These are phyloP conservation scores for Drosophila erecta DNA, from an alignment of 1,140 invertebrate species.

Conservation along the genomic window DNA sequence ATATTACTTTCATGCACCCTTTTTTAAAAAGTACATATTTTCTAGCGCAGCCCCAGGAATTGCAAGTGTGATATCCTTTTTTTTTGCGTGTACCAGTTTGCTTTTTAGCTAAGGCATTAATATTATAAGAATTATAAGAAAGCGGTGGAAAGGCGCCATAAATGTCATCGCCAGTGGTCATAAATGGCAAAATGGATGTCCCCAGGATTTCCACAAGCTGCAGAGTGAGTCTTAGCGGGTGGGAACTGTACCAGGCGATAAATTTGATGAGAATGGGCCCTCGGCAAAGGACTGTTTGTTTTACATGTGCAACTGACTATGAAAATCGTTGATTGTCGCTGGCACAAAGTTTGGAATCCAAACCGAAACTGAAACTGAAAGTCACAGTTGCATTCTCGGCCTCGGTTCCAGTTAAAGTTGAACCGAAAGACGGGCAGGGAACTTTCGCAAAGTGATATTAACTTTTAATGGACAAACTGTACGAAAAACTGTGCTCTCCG, in stretches of 20 bases:
- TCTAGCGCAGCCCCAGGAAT: no score
- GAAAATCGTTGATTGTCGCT: slow-evolving; percentile 80
- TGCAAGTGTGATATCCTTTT: background rate
- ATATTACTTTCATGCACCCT: no score
- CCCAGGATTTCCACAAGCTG: background rate
- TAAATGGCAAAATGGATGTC: slow-evolving; percentile 68
- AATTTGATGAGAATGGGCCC: slow-evolving; percentile 54
- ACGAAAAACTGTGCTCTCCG: slow-evolving; percentile 61
- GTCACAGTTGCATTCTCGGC: slow-evolving; percentile 51
- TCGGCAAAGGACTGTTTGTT: slow-evolving; percentile 70
- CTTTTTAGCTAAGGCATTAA: slow-evolving; percentile 51
- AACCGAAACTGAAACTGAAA: slow-evolving; percentile 65
- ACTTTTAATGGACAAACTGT: slow-evolving; percentile 83
- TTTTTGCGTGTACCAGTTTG: slow-evolving; percentile 12
- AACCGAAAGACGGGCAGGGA: slow-evolving; percentile 22
- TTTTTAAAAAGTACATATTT: no score
- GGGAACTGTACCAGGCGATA: slow-evolving; percentile 29
- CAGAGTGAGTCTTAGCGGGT: background rate
- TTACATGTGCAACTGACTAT: slow-evolving; percentile 80
- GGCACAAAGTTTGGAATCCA: slow-evolving; percentile 61
- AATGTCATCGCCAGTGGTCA: slow-evolving; percentile 70
- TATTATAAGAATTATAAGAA: slow-evolving; percentile 76
- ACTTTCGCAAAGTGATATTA: slow-evolving; percentile 81
- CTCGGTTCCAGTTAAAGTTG: slow-evolving; percentile 43
- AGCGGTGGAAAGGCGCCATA: slow-evolving; percentile 57